Evolutionary conservation across 2,888 invertebrate species (phyloP).

Genomic region (Asteroscopus sphinx): DNA sequence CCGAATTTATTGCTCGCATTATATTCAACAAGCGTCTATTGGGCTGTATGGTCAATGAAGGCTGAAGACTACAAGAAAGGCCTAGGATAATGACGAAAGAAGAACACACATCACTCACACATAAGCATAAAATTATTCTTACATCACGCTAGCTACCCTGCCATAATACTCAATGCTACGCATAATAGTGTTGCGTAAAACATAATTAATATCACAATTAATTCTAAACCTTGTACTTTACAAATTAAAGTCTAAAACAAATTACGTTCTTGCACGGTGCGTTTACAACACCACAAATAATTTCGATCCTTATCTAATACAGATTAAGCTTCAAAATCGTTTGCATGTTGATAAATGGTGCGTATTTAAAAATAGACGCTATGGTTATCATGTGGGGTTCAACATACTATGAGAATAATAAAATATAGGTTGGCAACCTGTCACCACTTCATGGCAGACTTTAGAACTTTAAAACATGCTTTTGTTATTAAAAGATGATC

Average conservation of each 20-base stretch:
- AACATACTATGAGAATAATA: constrained; percentile 41
- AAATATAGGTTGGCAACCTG: constrained; percentile 46
- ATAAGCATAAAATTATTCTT: constrained; percentile 37
- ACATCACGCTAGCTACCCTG: constrained; percentile 29
- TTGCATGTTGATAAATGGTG: constrained; percentile 5
- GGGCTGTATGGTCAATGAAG: no score
- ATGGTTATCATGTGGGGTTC: constrained; percentile 36
- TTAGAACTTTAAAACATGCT: constrained; percentile 28
- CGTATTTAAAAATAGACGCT: constrained; percentile 39
- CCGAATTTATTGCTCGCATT: no score
- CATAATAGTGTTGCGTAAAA: constrained; percentile 33
- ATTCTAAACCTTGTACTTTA: constrained; percentile 2
- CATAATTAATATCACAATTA: not conserved
- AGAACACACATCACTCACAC: constrained; percentile 1
- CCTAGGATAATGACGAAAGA: not conserved
- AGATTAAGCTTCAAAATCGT: not conserved
- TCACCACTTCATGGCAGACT: constrained; percentile 26
- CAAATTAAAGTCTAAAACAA: not conserved
- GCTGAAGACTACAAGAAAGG: no score
- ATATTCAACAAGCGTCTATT: no score
- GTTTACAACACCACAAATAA: not conserved
- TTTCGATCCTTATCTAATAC: not conserved
- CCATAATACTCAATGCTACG: constrained; percentile 21
- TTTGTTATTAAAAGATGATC: constrained; percentile 23
- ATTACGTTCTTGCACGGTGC: constrained; percentile 4